A percentile compares a stretch with the other conserved stretches of the same genome.
phyloP scores from a whole-genome alignment of 2,888 invertebrate species.

The Mermis nigrescens region DNA sequence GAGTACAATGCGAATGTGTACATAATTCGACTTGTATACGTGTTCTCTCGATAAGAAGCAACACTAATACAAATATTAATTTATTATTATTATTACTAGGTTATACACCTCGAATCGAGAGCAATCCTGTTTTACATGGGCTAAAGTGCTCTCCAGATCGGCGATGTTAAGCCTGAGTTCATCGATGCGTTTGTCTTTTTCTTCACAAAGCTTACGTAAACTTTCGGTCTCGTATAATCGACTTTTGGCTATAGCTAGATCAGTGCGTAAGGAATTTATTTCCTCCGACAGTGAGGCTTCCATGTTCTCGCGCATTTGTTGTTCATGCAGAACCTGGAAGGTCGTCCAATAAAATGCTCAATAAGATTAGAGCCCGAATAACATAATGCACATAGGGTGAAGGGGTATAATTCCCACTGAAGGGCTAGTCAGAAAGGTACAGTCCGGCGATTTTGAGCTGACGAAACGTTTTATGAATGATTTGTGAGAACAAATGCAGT shows the following conservation, averaged over 20 bases:
- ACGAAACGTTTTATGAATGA: too few species aligned
- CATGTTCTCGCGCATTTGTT: slow-evolving; percentile 40
- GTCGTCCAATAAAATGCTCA: slow-evolving; percentile 5
- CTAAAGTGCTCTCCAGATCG: slow-evolving; percentile 11
- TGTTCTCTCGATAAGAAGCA: too few species aligned
- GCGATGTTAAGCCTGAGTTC: slow-evolving; percentile 4
- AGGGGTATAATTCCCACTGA: too few species aligned
- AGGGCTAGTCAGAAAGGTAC: too few species aligned
- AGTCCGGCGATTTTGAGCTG: too few species aligned
- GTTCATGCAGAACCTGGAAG: slow-evolving; percentile 40
- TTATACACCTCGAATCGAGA: too few species aligned
- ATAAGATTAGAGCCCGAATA: not conserved
- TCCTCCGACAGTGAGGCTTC: slow-evolving; percentile 40
- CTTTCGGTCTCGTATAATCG: not conserved
- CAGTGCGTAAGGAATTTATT: slow-evolving; percentile 54
- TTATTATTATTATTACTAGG: too few species aligned
- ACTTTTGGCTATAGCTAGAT: slow-evolving; percentile 39
- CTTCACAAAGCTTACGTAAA: not conserved
- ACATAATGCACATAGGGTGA: too few species aligned
- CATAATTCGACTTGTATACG: too few species aligned
- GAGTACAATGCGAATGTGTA: too few species aligned
- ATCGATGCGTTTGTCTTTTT: not conserved
- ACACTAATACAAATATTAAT: too few species aligned
- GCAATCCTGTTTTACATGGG: not conserved
- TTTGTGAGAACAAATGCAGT: too few species aligned